Base-by-base conservation (phyloP, 2,888 invertebrate species). In the Tachystola acroxantha region DNA sequence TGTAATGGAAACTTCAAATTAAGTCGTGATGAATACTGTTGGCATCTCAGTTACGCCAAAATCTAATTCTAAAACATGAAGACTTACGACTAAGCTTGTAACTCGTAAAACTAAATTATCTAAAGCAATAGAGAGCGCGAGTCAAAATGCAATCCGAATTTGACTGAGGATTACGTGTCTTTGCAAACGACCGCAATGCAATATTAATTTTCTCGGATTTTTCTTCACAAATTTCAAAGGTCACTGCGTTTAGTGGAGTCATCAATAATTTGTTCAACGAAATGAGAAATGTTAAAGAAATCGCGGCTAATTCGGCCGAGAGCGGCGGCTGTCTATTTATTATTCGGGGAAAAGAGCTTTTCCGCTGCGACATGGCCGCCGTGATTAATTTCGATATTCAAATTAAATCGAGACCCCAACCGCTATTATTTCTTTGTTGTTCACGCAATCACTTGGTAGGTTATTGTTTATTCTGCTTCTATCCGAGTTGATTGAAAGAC, bases 361-460 rank as follows among this genome's bases (percentile, higher is more conserved):
- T 60, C 51, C 59, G 42, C 49, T 50, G 53, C 48, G 65, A 57
- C 67, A 62, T 58, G 64, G 43, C 42, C 51, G 46, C 56, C 56
- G 60, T 72, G 71, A 80, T 78, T 75, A 70, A 79, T 80, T 62
- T 52, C 55, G 45, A 52, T 73, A 72, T 74, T 74, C 63, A 73
- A 80, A 75, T 73, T 41, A 42, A 48, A 50, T 42, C 47, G 45
- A 36, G 41, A 38, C 31, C n/a, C n/a, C 50, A 42, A 13, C 30
- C 34, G 34, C 38, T 40, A 43, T 47, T 36, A 45, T 47, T 50
- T 34, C 39, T 46, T 46, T 40, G 32, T 40, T 30, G 30, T 38
- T 38, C 13, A 12, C 20, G 22, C 27, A 35, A 34, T 34, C 30
- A 14, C 25, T 22, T 24, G 10, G 10, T 20, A 20, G 10, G 32